Conservation (phyloP, 2,888 invertebrate species). For the Lithophane socia region DNA sequence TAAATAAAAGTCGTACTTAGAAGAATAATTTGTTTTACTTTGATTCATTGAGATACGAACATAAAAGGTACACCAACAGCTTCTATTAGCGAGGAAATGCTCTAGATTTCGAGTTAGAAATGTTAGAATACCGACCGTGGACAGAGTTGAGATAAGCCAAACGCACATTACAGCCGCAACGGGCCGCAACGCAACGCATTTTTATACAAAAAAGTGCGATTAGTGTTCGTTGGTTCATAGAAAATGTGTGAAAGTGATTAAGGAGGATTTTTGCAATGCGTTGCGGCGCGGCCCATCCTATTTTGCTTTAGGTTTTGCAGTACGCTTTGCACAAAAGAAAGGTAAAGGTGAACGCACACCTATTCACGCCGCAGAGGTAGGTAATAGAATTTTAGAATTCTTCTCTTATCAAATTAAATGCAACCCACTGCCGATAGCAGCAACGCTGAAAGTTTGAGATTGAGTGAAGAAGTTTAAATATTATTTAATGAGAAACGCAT, state of each 20-base stretch:
- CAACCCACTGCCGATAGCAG: neutral
- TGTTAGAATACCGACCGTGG: neutral
- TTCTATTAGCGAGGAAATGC: neutral
- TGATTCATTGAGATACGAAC: neutral
- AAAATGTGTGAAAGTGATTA: neutral
- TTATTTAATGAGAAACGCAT: neutral
- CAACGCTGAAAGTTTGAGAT: neutral
- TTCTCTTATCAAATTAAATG: neutral
- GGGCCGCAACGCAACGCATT: neutral
- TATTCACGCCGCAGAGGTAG: neutral
- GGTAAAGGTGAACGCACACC: neutral
- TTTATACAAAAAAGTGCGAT: neutral
- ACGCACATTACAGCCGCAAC: neutral
- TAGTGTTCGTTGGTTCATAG: neutral
- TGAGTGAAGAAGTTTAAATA: constrained; percentile 1
- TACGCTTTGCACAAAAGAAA: neutral
- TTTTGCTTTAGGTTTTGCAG: neutral
- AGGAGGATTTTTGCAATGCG: neutral
- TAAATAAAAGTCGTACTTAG: constrained; percentile 86
- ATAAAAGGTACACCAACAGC: neutral
- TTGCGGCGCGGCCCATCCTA: neutral
- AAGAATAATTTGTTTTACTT: constrained; percentile 62
- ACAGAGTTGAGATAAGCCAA: neutral
- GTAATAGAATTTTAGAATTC: neutral
- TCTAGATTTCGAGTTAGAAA: no score